Base-by-base conservation (phyloP, 92 coral and sea anemone genomes). In the Ricordea florida region DNA sequence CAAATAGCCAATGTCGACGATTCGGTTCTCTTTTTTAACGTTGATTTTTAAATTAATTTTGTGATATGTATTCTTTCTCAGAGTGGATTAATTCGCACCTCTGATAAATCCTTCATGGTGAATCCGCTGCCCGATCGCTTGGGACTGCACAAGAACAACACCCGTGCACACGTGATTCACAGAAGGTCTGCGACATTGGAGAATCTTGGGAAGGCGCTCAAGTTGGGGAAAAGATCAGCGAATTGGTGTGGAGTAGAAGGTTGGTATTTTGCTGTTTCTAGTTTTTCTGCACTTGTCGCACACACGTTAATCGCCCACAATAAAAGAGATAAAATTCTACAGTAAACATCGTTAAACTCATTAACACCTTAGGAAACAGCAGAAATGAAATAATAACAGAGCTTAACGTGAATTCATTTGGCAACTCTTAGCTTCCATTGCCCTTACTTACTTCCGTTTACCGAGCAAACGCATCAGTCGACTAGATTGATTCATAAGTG, bases 111-210 rank as follows among this genome's bases (percentile, higher is more conserved):
- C 2, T 76, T 83, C 17, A 60, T 79, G 62, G 48, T 88, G 11
- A 68, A 62, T 44, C 90, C 90, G 29, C 69, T 88, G 13, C 93
- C 93, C 27, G 76, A 84, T 51, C 89, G 89, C 27, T 70, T 88
- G 24, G 72, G 67, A 15, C 72, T 49, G 36, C 31, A 63, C 3
- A 33, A 40, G 50, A 73, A 83, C 77, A 74, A 33, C 44, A 81
- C 69, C 17, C 87, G 84, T 21, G 84, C 92, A 5, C 92, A 87
- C 76, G 76, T 87, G 71, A 66, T 87, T 34, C 78, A 81, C 66
- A 74, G 51, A 21, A 73, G 87, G 45, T 74, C 87, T 48, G 16
- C 55, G 26, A 37, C 84, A 32, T 27, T 76, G 37, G 84, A 65
- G 24, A 31, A 27, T 20, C 44, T 61, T 14, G 83, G 60, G 53